These are phyloP conservation scores for Epizoanthus ramosus DNA, from an alignment of 92 coral and sea anemone genomes.

Conservation along the genomic window DNA sequence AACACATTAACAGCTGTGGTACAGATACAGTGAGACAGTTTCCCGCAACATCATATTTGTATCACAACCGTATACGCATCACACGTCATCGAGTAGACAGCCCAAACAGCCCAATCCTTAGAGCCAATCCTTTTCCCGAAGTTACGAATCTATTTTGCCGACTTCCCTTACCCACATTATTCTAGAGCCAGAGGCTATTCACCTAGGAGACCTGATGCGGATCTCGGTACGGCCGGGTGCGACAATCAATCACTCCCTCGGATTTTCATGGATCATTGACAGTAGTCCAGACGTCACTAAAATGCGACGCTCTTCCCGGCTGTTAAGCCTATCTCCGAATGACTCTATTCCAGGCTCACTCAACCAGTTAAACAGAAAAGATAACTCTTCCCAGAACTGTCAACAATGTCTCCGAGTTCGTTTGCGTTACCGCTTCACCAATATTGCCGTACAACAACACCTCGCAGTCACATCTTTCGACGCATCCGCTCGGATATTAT, in stretches of 20 bases:
- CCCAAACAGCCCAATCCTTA: conserved; percentile 11
- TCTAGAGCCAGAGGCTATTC: too few relatives aligned
- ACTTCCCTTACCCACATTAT: too few relatives aligned
- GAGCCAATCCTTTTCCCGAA: too few relatives aligned
- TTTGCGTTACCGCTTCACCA: conserved; percentile 43
- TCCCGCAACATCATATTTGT: conserved; percentile 9
- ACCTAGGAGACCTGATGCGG: too few relatives aligned
- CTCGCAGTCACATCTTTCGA: conserved; percentile 1
- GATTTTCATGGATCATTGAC: conserved; percentile 46
- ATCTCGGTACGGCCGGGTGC: conserved; percentile 41
- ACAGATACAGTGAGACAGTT: conserved; percentile 9
- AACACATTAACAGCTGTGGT: conserved; percentile 4
- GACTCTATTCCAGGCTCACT: background rate
- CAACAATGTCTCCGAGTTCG: conserved; percentile 14
- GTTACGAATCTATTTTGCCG: too few relatives aligned
- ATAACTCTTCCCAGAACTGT: too few relatives aligned
- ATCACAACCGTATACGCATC: conserved; percentile 10
- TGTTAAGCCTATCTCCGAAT: background rate
- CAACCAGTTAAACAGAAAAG: conserved; percentile 18
- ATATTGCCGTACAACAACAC: too few relatives aligned
- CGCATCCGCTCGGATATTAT: background rate
- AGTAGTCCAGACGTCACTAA: conserved; percentile 39
- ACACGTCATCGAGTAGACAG: conserved; percentile 11
- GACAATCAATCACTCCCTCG: conserved; percentile 37
- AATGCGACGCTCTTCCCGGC: background rate